Evolutionary conservation across 1,140 invertebrate genomes (phyloP).

Genomic region (Drosophila varians): DNA sequence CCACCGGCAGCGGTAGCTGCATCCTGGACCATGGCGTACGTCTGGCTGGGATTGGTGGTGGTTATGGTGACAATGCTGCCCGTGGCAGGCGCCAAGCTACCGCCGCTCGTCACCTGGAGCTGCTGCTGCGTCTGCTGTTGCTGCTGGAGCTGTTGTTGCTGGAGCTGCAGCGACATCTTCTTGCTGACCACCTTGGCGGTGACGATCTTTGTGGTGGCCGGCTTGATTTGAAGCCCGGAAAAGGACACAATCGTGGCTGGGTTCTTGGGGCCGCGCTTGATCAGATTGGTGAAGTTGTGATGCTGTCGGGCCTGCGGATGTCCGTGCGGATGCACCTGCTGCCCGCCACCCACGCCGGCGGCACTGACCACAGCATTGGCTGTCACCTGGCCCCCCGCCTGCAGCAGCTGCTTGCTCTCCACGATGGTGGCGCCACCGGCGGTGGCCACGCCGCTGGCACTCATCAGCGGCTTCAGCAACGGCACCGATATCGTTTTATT

Average conservation of each 20-base stretch:
- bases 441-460: slow-evolving; percentile 44
- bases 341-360: not conserved
- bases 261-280: slow-evolving; percentile 73
- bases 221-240: slow-evolving; percentile 74
- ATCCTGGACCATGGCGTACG: slow-evolving; percentile 57
- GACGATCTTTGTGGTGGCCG: slow-evolving; percentile 73
- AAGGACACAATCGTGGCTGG: slow-evolving; percentile 74
- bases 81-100: slow-evolving; percentile 79
- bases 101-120: slow-evolving; percentile 84
- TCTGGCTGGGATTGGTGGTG: slow-evolving; percentile 83
- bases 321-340: slow-evolving; percentile 34
- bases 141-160: slow-evolving; percentile 68
- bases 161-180: slow-evolving; percentile 65
- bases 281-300: slow-evolving; percentile 57
- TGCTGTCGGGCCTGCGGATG: slow-evolving; percentile 47
- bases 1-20: slow-evolving; percentile 1
- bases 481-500: slow-evolving; percentile 87
- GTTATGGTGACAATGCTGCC: slow-evolving; percentile 78
- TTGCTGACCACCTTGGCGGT: slow-evolving; percentile 74
- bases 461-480: slow-evolving; percentile 84
- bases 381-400: slow-evolving; percentile 27
- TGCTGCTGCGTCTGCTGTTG: slow-evolving; percentile 83
- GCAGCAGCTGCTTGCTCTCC: slow-evolving; percentile 60
- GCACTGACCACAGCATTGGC: slow-evolving; percentile 17
- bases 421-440: slow-evolving; percentile 66